Conservation (phyloP, 2,888 invertebrate species). For the Polymixis flavicincta region DNA sequence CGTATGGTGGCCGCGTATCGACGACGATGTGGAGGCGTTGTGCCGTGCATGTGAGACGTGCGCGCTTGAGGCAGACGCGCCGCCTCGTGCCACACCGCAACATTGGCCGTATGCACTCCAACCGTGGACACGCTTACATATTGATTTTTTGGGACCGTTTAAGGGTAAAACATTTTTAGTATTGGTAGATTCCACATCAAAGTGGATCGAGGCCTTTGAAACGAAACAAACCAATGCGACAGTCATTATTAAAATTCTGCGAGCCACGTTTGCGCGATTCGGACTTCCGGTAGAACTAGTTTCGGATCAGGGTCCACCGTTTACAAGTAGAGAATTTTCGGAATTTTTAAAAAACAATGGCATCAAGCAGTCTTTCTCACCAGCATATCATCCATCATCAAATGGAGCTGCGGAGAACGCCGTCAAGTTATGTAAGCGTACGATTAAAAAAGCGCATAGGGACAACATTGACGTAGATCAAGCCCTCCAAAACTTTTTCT, state of each 20-base stretch:
- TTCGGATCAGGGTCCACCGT: not conserved
- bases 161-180: not conserved
- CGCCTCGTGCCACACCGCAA: no score
- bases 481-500: constrained; percentile 1
- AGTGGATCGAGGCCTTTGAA: not conserved
- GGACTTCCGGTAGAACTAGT: not conserved
- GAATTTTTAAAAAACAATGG: not conserved
- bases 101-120: no score
- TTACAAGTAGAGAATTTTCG: not conserved
- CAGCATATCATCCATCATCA: not conserved
- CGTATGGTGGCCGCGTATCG: no score
- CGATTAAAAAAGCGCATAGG: not conserved
- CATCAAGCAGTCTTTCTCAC: not conserved
- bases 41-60: no score
- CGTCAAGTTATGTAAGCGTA: not conserved
- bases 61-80: no score
- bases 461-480: not conserved
- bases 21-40: no score
- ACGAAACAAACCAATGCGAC: not conserved
- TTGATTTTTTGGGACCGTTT: not conserved
- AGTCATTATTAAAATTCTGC: not conserved
- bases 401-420: not conserved
- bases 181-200: not conserved
- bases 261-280: constrained; percentile 1
- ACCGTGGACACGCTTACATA: not conserved